phyloP scores from a whole-genome alignment of 1,140 invertebrate species.

The Brachionus rotundiformis region DNA sequence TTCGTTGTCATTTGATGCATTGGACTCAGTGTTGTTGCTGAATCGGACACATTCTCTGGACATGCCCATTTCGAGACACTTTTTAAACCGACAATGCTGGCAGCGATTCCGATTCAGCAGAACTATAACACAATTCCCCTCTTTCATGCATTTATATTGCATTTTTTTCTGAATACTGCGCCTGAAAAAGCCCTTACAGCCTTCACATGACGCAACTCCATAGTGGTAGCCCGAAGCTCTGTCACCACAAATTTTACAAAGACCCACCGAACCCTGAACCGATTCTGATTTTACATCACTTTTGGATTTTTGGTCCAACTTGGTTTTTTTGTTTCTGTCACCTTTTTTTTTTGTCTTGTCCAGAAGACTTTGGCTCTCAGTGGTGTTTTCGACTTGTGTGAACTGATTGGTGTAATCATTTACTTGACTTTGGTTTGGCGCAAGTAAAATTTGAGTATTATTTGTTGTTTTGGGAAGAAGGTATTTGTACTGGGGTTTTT shows the following conservation, averaged over 20 bases:
- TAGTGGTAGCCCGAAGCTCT: conserved; percentile 64
- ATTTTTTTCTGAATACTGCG: conserved; percentile 64
- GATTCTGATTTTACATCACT: background rate
- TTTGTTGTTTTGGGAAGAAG: background rate
- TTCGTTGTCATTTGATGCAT: background rate
- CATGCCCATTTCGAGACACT: conserved; percentile 58
- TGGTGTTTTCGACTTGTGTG: background rate
- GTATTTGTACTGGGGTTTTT: conserved; percentile 1
- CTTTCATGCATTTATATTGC: conserved; percentile 64
- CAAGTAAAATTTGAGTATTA: background rate
- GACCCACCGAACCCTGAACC: conserved; percentile 50
- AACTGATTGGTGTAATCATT: background rate
- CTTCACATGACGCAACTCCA: conserved; percentile 64
- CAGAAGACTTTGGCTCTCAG: background rate
- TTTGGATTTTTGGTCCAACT: background rate
- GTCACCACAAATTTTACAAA: conserved; percentile 64
- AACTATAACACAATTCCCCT: conserved; percentile 62
- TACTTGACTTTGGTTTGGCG: background rate
- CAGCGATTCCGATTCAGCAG: conserved; percentile 62
- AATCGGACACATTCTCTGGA: conserved; percentile 60
- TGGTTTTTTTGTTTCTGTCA: background rate
- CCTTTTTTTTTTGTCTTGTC: background rate
- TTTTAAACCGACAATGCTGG: conserved; percentile 64
- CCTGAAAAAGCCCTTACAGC: conserved; percentile 65
- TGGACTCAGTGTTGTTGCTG: conserved; percentile 54